Evolutionary conservation across 1,140 invertebrate species (phyloP).

Genomic region (Lucilia sericata): DNA sequence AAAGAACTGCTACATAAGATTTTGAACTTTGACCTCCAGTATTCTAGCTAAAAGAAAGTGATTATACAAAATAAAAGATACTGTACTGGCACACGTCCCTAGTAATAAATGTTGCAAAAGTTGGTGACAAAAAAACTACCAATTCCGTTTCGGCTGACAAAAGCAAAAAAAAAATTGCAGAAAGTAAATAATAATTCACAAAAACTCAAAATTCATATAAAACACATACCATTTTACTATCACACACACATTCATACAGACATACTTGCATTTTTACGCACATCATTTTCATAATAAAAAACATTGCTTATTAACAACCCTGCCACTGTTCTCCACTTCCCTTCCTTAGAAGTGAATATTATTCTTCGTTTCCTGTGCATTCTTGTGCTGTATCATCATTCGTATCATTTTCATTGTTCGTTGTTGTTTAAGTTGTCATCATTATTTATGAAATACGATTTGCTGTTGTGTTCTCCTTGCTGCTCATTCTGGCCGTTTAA

Average conservation of each 20-base stretch:
- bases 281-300: conserved; percentile 36
- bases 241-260: not conserved
- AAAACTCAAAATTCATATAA: conserved; percentile 34
- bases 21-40: conserved; percentile 30
- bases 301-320: not conserved
- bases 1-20: not conserved
- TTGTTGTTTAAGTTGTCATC: conserved; percentile 20
- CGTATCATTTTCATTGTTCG: not conserved
- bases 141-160: conserved; percentile 60
- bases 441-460: conserved; percentile 40
- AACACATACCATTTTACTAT: not conserved
- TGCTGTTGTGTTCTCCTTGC: not conserved
- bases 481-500: not conserved
- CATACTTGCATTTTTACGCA: not conserved
- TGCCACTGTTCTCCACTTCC: not conserved
- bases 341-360: no score
- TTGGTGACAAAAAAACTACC: not conserved
- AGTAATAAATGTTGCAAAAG: conserved; percentile 18
- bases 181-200: not conserved
- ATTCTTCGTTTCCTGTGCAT: not conserved
- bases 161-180: conserved; percentile 35
- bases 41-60: no score
- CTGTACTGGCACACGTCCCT: conserved; percentile 6
- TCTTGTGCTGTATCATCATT: not conserved
- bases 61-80: not conserved